These are phyloP conservation scores for Ophion ventricosus DNA, from an alignment of 2,888 invertebrate genomes.

Conservation along the genomic window DNA sequence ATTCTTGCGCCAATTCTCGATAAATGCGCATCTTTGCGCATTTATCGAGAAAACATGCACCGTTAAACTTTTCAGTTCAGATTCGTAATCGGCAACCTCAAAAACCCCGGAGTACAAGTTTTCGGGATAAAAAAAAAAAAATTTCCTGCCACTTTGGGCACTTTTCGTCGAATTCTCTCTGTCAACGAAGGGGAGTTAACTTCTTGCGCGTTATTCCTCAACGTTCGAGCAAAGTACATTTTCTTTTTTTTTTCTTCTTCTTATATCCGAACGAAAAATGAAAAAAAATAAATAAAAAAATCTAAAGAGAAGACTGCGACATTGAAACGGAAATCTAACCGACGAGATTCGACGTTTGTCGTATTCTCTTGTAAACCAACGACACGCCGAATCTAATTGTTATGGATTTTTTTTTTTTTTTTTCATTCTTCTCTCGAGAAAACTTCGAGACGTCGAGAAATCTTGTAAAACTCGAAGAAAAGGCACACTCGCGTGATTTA, in stretches of 20 bases:
- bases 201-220: slow-evolving; percentile 10
- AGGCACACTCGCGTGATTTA: slow-evolving; percentile 28
- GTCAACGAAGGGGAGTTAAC: no score
- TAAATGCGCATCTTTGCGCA: no score
- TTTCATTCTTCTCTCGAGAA: slow-evolving; percentile 16
- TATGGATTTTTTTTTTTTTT: not conserved
- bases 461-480: slow-evolving; percentile 10
- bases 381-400: slow-evolving; percentile 24
- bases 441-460: slow-evolving; percentile 3
- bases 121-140: no score
- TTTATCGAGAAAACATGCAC: no score
- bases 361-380: slow-evolving; percentile 48
- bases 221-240: slow-evolving; percentile 31
- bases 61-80: no score
- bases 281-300: slow-evolving; percentile 7
- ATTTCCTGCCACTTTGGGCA: no score
- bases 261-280: slow-evolving; percentile 17
- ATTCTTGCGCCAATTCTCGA: no score
- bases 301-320: slow-evolving; percentile 15
- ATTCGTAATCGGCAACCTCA: no score
- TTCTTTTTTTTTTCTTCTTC: slow-evolving; percentile 12
- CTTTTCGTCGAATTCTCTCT: no score
- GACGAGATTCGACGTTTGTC: slow-evolving; percentile 27
- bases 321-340: slow-evolving; percentile 16
- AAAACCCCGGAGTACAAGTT: no score